Evolutionary conservation across 2,797 vertebrate genomes (phyloP).

Genomic region (Sebastes kiyomatsui): DNA sequence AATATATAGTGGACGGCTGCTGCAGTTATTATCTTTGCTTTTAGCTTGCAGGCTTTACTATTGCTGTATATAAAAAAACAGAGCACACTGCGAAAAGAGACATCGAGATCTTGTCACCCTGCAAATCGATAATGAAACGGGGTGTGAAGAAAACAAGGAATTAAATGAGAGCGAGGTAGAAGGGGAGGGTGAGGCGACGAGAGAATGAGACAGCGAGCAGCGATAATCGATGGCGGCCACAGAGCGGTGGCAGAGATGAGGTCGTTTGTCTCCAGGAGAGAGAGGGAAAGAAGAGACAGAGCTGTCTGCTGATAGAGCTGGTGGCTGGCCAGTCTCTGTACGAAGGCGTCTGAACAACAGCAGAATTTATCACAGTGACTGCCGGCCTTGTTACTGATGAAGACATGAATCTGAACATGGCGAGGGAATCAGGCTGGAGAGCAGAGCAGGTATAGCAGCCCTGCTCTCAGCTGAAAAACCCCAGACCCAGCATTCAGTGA

Average conservation of each 20-base stretch:
- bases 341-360: constrained; percentile 41
- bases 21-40: background rate
- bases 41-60: background rate
- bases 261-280: constrained; percentile 67
- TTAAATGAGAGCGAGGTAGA: constrained; percentile 27
- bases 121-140: constrained; percentile 67
- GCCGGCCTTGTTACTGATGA: constrained; percentile 59
- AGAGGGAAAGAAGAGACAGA: constrained; percentile 33
- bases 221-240: constrained; percentile 66
- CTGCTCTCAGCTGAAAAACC: background rate
- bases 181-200: background rate
- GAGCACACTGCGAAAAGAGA: constrained; percentile 42
- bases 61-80: background rate
- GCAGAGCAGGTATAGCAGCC: constrained; percentile 4
- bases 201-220: constrained; percentile 18
- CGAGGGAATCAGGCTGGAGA: background rate
- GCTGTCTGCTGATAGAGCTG: constrained; percentile 58
- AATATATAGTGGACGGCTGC: background rate
- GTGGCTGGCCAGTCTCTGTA: constrained; percentile 44
- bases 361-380: constrained; percentile 59
- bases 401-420: constrained; percentile 53
- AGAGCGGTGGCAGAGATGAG: constrained; percentile 40
- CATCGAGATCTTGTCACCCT: constrained; percentile 44
- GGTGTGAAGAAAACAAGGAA: constrained; percentile 45
- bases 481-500: background rate